phyloP scores from a whole-genome alignment of 2,797 vertebrate genomes.

The Gymnocypris eckloni region DNA sequence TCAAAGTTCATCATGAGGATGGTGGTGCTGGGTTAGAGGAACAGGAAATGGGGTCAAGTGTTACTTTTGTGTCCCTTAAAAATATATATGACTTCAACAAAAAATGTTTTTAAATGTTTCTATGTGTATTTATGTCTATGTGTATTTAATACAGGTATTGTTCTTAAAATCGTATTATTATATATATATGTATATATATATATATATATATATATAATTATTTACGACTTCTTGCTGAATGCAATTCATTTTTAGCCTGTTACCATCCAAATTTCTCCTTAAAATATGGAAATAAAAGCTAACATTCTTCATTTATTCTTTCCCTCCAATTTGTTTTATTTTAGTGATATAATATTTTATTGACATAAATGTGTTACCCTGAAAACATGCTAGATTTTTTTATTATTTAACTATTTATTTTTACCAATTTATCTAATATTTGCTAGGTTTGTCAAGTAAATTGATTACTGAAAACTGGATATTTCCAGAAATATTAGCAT shows the following conservation, averaged over 20 bases:
- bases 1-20: constrained; percentile 91
- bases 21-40: constrained; percentile 36
- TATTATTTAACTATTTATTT: neutral
- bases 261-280: neutral
- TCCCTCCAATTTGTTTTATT: neutral
- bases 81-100: neutral
- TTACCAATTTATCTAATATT: neutral
- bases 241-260: neutral
- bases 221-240: neutral
- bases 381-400: neutral
- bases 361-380: neutral
- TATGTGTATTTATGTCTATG: neutral
- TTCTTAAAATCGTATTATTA: too few relatives aligned
- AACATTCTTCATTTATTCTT: neutral
- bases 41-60: neutral
- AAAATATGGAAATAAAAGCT: neutral
- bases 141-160: neutral
- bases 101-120: neutral
- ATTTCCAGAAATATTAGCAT: neutral
- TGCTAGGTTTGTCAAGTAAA: neutral
- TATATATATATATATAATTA: neutral
- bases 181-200: neutral
- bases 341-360: neutral
- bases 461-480: neutral
- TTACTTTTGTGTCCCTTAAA: neutral